phyloP scores from a whole-genome alignment of 2,113 vertebrate genomes.

The Entosphenus tridentatus region DNA sequence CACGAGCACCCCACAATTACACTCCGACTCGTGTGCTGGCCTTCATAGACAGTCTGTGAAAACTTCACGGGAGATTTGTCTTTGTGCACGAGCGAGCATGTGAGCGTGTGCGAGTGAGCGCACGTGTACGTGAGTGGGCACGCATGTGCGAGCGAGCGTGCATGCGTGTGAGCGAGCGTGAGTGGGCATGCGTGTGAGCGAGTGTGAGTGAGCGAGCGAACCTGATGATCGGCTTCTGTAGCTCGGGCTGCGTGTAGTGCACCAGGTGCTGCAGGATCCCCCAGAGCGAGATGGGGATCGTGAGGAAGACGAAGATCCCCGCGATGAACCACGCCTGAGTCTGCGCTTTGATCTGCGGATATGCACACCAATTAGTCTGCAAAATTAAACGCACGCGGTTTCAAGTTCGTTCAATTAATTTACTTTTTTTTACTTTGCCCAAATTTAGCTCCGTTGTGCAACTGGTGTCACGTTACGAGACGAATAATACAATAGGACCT shows the following conservation, averaged over 20 bases:
- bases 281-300: slow-evolving; percentile 84
- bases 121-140: too few relatives aligned
- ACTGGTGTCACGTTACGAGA: neutral
- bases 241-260: slow-evolving; percentile 81
- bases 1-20: too few relatives aligned
- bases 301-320: slow-evolving; percentile 84
- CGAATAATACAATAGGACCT: neutral
- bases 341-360: slow-evolving; percentile 24
- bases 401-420: too few relatives aligned
- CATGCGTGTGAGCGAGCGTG: neutral
- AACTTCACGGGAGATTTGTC: too few relatives aligned
- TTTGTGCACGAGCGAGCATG: too few relatives aligned
- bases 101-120: too few relatives aligned
- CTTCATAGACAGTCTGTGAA: too few relatives aligned
- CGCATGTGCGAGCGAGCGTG: neutral
- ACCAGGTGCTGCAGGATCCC: slow-evolving; percentile 86
- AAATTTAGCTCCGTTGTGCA: neutral
- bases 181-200: neutral
- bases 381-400: neutral
- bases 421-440: neutral
- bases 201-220: slow-evolving; percentile 16
- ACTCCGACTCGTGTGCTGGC: too few relatives aligned
- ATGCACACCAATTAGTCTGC: neutral
- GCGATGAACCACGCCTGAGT: slow-evolving; percentile 95
- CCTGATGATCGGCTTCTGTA: slow-evolving; percentile 96